phyloP scores from a whole-genome alignment of 2,888 invertebrate genomes.

The Drosophila ustulata region DNA sequence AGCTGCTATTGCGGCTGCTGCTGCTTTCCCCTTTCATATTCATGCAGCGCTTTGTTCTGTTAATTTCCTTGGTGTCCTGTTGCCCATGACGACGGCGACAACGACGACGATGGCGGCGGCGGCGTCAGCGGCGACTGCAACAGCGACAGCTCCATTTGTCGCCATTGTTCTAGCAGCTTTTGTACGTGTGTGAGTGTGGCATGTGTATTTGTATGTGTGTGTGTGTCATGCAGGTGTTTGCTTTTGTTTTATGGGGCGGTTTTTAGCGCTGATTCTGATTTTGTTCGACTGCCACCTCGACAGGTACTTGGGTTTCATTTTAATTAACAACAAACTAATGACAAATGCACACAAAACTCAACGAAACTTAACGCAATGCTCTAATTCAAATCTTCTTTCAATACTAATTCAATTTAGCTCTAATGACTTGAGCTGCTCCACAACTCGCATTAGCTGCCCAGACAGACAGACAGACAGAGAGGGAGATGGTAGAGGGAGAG shows the following conservation, averaged over 20 bases:
- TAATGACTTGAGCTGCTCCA: constrained; percentile 69
- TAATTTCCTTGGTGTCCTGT: constrained; percentile 76
- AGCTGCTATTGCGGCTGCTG: constrained; percentile 1
- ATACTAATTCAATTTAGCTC: constrained; percentile 73
- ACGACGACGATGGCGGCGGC: constrained; percentile 15
- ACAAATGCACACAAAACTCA: constrained; percentile 59
- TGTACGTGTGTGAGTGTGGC: constrained; percentile 16
- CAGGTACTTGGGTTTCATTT: constrained; percentile 68
- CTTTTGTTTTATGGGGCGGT: constrained; percentile 67
- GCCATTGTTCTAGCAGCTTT: constrained; percentile 67
- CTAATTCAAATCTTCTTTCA: constrained; percentile 44
- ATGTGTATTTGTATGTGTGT: constrained; percentile 33
- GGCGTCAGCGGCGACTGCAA: constrained; percentile 18
- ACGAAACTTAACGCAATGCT: constrained; percentile 54
- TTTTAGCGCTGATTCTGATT: constrained; percentile 77
- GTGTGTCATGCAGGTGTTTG: constrained; percentile 65
- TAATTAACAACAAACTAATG: constrained; percentile 79
- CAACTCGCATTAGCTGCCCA: constrained; percentile 1
- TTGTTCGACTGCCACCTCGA: constrained; percentile 47
- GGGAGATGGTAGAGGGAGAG: not conserved
- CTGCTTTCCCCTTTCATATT: constrained; percentile 36
- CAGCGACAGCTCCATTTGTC: constrained; percentile 71
- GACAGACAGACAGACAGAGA: constrained; percentile 2
- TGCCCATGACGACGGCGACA: constrained; percentile 68
- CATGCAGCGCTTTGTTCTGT: constrained; percentile 64